Percentiles rank a stretch among this genome's conserved stretches.
Evolutionary conservation across 2,888 invertebrate species (phyloP).

Genomic region (Ditylenchus weischeri): DNA sequence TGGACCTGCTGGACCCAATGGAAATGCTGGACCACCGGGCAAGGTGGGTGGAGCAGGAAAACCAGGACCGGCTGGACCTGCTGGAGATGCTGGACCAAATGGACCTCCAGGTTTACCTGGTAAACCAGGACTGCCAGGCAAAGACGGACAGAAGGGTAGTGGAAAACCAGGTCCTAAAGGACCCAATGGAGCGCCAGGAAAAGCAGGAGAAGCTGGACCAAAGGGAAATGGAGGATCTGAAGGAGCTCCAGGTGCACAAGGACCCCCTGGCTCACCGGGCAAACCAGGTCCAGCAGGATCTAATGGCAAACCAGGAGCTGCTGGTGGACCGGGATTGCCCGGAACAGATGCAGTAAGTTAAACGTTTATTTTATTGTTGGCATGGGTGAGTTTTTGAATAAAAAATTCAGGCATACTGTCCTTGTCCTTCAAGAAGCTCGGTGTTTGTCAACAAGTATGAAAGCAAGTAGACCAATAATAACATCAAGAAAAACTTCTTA

Average conservation of each 20-base stretch:
- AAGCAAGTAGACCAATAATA: no score
- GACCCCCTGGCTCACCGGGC: conserved; percentile 20
- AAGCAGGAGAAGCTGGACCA: conserved; percentile 17
- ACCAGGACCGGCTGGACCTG: conserved; percentile 27
- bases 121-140: conserved; percentile 11
- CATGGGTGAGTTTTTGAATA: not conserved
- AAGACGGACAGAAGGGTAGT: conserved; percentile 14
- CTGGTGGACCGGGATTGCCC: conserved; percentile 15
- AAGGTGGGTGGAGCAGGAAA: conserved; percentile 23
- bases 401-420: conserved; percentile 15
- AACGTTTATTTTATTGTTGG: no score
- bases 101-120: conserved; percentile 22
- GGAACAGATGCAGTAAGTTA: conserved; percentile 16
- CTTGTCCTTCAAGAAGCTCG: conserved; percentile 8
- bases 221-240: conserved; percentile 11
- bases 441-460: conserved; percentile 11
- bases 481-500: no score
- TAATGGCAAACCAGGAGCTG: conserved; percentile 3
- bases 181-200: conserved; percentile 17
- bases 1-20: conserved; percentile 44
- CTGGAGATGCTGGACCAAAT: conserved; percentile 23
- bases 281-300: conserved; percentile 15
- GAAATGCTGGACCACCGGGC: conserved; percentile 27
- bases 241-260: conserved; percentile 20
- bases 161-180: conserved; percentile 16